Base-by-base conservation (phyloP, 2,888 invertebrate genomes). In the Pardosa pseudoannulata region DNA sequence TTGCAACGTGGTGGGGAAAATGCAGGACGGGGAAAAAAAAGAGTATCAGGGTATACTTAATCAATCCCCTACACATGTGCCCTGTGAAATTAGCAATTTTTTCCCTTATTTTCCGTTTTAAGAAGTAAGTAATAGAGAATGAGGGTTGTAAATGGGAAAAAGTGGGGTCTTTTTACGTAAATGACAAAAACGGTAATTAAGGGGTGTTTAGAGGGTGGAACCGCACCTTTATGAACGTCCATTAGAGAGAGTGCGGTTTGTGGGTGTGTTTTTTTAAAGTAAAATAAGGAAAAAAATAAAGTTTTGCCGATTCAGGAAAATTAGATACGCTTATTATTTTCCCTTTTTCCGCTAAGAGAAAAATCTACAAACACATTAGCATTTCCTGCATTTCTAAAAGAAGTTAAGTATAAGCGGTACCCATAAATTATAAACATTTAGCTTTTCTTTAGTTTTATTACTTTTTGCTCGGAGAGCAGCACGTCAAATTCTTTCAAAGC, bases 41-140 rank as follows among this genome's bases (percentile, higher is more conserved):
- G 28, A 62, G 28, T 67, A 67, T 23, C 3, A 2, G 19, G 32
- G 36, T 19, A 6, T 27, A 16, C 65, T 72, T 76, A 83, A 85
- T 85, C 83, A 78, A 73, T 73, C 73, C 78, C 32, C 23, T 27
- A 68, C 83, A 78, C 72, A 82, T 56, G 56, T 67, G 78, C 67
- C 73, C n/a, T 29, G 32, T 5, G 39, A 85, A 85, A 85, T 85
- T 85, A 72, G 65, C 78, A 68, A 71, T 85, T 62, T 78, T 73
- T 67, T 56, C 56, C 29, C 56, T 50, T n/a, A 27, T 70, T 39
- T 68, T 29, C 16, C 11, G 6, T 27, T 67, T 67, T 67, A 31
- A 31, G n/a, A 36, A 11, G 36, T 67, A 67, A 67, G 67, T 67
- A 67, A 67, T 32, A 67, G 67, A 9, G 36, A 56, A n/a, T 31